A percentile compares a stretch with the other conserved stretches of the same genome.
These are phyloP conservation scores for Pseudolycoriella hygida DNA, from an alignment of 2,888 invertebrate species.

Conservation along the genomic window DNA sequence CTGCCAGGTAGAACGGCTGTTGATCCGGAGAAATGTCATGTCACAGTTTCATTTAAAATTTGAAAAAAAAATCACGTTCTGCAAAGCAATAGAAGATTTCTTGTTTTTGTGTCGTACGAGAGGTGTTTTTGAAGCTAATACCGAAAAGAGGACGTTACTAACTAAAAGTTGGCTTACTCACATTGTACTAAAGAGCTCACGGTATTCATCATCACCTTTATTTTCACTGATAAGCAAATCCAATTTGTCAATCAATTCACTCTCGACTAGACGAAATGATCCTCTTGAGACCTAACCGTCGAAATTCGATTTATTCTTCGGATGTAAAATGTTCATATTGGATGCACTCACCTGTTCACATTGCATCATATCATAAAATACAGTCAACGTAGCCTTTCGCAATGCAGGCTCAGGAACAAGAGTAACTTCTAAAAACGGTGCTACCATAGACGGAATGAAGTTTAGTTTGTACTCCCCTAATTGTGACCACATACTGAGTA, in stretches of 20 bases:
- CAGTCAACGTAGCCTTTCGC: slow-evolving; percentile 75
- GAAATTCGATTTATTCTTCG: background rate
- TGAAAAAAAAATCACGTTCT: too few relatives aligned
- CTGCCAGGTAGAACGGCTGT: too few relatives aligned
- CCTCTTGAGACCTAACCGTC: slow-evolving; percentile 46
- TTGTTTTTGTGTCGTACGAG: too few relatives aligned
- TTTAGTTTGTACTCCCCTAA: slow-evolving; percentile 74
- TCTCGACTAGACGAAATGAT: slow-evolving; percentile 79
- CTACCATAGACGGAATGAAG: slow-evolving; percentile 84
- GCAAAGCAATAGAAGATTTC: too few relatives aligned
- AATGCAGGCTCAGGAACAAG: slow-evolving; percentile 72
- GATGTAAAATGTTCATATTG: background rate
- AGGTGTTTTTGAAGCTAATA: too few relatives aligned
- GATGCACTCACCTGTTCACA: slow-evolving; percentile 44
- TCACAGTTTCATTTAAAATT: too few relatives aligned
- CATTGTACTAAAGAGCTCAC: slow-evolving; percentile 88
- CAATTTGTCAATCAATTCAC: slow-evolving; percentile 82
- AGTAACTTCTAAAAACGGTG: slow-evolving; percentile 84
- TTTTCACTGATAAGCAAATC: slow-evolving; percentile 85
- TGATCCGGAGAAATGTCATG: too few relatives aligned
- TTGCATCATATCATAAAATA: slow-evolving; percentile 92
- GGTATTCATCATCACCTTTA: slow-evolving; percentile 85
- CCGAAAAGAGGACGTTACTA: background rate
- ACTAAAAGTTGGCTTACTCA: slow-evolving; percentile 37
- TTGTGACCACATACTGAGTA: slow-evolving; percentile 81